A percentile compares a stretch with the other conserved stretches of the same genome.
Conservation (phyloP, 2,888 invertebrate species). For the Dicroscelio sp. region DNA sequence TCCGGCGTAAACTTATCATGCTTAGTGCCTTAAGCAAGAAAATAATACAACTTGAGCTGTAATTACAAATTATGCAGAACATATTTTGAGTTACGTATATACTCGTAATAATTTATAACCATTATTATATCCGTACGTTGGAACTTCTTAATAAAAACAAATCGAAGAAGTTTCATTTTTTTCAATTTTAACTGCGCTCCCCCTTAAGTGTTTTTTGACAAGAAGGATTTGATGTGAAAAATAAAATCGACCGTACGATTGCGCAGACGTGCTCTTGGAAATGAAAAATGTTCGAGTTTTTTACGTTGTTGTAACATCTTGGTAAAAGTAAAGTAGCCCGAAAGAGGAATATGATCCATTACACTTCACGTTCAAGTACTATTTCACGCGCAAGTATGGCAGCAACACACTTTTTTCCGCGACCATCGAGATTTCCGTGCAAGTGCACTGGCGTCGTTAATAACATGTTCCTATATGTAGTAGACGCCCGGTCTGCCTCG, state of each 20-base stretch:
- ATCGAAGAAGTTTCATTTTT: no score
- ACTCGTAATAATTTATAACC: no score
- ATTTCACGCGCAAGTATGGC: conserved; percentile 54
- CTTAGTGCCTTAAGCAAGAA: no score
- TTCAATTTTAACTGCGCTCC: no score
- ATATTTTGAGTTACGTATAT: no score
- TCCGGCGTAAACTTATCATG: no score
- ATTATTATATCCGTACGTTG: no score
- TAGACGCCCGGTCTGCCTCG: conserved; percentile 53
- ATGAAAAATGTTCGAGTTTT: conserved; percentile 67
- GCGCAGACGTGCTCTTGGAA: conserved; percentile 20
- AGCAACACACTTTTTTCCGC: conserved; percentile 51
- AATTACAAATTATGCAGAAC: no score
- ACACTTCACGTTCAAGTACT: conserved; percentile 59
- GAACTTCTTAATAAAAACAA: no score
- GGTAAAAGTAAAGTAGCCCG: conserved; percentile 40
- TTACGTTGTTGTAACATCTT: conserved; percentile 62
- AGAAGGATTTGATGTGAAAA: no score
- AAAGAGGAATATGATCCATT: conserved; percentile 68
- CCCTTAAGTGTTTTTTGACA: no score
- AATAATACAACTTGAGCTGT: no score
- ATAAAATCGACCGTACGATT: conserved; percentile 24
- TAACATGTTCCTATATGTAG: conserved; percentile 53
- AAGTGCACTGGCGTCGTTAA: conserved; percentile 53
- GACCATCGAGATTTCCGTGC: conserved; percentile 55